Evolutionary conservation across 2,113 vertebrate genomes (phyloP), one percentile per base, ranked within the genome.

Genomic region (Gobiocypris rarus): DNA sequence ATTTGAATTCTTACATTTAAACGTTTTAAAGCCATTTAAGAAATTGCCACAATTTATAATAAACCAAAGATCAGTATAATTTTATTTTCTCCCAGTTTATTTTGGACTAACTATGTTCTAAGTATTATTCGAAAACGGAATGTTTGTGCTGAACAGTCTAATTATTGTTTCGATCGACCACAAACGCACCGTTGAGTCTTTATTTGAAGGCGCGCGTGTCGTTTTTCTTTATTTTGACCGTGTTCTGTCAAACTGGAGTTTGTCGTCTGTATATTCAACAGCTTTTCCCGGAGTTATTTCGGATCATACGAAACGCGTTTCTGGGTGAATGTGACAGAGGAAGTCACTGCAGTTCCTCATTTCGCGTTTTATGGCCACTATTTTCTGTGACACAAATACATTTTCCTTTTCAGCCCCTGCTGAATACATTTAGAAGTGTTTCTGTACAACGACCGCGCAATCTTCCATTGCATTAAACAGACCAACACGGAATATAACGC

Each of bases 241-340:
- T 11, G 19, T 3, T 15, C 11, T 78, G 22, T 17, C 8, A 6
- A 26, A n/a, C 54, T 24, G 75, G 75, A 78, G 75, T 45, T 43
- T 5, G 56, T 38, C 54, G 56, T 13, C 34, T n/a, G 34, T 24
- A 14, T 71, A 71, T 59, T 76, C 34, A 43, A n/a, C 54, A 24
- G 31, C 34, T 24, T 78, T 59, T 78, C 54, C 75, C n/a, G 38
- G 38, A 61, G 75, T 78, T 78, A 78, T 78, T 78, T 78, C 58
- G 56, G 56, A 78, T 78, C 22, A 61, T 11, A 24, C 41, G 17
- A 76, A 58, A 59, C 34, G 38, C 28, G n/a, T 76, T 61, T 77
- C 75, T 4, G 56, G 54, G 34, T 78, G 38, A 61, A 31, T 26
- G 13, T 61, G 24, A 78, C 75, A 38, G 22, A 24, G 54, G 58